Base-by-base conservation (phyloP, 2,797 vertebrate species). In the Poecilia gillii region DNA sequence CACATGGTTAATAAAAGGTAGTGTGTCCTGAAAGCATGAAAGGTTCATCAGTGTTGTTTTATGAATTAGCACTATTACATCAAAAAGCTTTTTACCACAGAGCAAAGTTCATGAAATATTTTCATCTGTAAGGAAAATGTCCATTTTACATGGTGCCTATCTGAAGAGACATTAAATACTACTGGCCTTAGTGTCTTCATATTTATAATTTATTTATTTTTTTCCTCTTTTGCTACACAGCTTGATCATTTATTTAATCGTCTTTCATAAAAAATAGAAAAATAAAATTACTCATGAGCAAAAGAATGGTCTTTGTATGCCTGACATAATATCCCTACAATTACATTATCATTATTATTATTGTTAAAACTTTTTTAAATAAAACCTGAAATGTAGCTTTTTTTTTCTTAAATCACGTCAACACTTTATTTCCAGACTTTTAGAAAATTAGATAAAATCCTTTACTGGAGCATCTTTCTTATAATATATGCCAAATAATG, bases 21-120 rank as follows among this genome's bases (percentile, higher is more conserved):
- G 96, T 96, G 97, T 97, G 96, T 96, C 95, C 94, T 97, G 96
- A 98, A 97, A 97, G 96, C 96, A 96, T 97, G 97, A 97, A 97
- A 97, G 97, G 97, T 97, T 98, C 96, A 98, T 97, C 96, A 97
- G 96, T 97, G 96, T 96, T 97, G 96, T 97, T 97, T 97, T 96
- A 96, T 94, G 95, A 97, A 97, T 99, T 98, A 97, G 96, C 96
- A 96, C 97, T 96, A 97, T 96, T 97, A 99, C 98, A 98, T 97
- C 97, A 97, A 97, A 99, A 99, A 97, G 97, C 97, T 99, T 96
- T 96, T 96, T 96, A 92, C 96, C 96, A 96, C 97, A 97, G 97
- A 97, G 96, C 96, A 94, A 94, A 95, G 96, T 97, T 96, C 96
- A 97, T 97, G 97, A 96, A 97, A 97, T 98, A 97, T 97, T 97